A percentile compares a stretch with the other conserved stretches of the same genome.
Evolutionary conservation across 64 coral and sea anemone species (phyloP).

Genomic region (Montipora capricornis): DNA sequence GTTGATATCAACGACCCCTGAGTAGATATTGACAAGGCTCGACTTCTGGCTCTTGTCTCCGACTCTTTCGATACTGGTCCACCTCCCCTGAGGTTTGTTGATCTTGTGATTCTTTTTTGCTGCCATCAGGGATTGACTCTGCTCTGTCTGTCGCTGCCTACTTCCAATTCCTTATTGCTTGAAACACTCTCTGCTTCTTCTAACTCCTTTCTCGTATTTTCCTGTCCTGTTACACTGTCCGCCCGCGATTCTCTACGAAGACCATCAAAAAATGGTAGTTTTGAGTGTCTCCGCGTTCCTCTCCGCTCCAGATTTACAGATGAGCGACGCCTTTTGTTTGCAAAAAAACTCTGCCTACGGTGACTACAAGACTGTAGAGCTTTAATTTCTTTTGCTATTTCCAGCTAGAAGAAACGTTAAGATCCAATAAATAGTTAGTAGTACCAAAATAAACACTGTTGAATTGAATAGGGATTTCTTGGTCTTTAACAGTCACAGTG

Average conservation of each 20-base stretch:
- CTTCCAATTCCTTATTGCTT: not conserved
- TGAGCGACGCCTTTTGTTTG: conserved; percentile 28
- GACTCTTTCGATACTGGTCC: not conserved
- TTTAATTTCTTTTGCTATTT: not conserved
- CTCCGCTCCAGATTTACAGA: not conserved
- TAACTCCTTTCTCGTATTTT: not conserved
- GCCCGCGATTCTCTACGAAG: too few relatives aligned
- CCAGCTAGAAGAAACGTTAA: not conserved
- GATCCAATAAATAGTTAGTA: not conserved
- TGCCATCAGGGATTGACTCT: not conserved
- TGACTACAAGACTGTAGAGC: not conserved
- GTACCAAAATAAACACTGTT: too few relatives aligned
- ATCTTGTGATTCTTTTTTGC: not conserved
- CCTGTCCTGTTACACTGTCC: not conserved
- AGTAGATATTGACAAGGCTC: not conserved
- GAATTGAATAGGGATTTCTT: too few relatives aligned
- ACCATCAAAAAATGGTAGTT: not conserved
- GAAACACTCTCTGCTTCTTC: not conserved
- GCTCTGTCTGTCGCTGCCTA: not conserved
- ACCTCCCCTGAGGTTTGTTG: not conserved
- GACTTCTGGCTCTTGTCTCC: too few relatives aligned
- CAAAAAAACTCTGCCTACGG: not conserved
- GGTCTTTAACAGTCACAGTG: too few relatives aligned
- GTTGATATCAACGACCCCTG: not conserved
- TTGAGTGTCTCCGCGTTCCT: conserved; percentile 10